Evolutionary conservation across 2,888 invertebrate species (phyloP).

Genomic region (Drosophila helvetica): DNA sequence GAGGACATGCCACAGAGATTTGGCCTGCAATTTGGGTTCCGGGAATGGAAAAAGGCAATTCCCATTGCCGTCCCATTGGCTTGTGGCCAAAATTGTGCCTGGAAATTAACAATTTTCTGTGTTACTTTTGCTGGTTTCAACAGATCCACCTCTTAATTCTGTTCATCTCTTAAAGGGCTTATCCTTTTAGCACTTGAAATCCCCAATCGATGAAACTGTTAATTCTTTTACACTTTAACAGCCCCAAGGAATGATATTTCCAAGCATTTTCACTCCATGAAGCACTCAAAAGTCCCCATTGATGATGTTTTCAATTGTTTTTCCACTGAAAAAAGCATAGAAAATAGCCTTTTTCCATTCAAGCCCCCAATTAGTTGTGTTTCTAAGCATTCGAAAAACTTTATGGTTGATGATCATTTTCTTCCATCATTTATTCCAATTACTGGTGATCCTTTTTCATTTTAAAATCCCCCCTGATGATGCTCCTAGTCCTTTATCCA

Average conservation of each 20-base stretch:
- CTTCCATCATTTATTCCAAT: no score
- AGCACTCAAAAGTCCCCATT: neutral
- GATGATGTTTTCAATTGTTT: neutral
- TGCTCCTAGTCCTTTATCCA: no score
- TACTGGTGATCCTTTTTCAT: no score
- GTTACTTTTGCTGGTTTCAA: neutral
- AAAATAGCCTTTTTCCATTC: no score
- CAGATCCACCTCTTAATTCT: neutral
- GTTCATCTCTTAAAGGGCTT: neutral
- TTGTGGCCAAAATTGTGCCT: neutral
- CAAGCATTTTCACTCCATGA: no score
- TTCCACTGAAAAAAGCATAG: neutral
- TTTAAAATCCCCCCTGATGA: no score
- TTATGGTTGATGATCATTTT: no score
- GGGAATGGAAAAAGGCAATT: constrained; percentile 8
- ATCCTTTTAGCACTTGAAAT: neutral
- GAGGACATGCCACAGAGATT: constrained; percentile 35
- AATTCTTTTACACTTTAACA: no score
- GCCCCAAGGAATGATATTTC: no score
- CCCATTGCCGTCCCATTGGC: neutral
- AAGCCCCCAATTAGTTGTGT: no score
- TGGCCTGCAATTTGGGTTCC: constrained; percentile 20
- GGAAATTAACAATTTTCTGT: neutral
- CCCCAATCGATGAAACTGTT: no score
- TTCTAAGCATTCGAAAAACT: no score